A percentile compares a stretch with the other conserved stretches of the same genome.
Evolutionary conservation across 2,113 vertebrate species (phyloP).

Genomic region (Mola mola): DNA sequence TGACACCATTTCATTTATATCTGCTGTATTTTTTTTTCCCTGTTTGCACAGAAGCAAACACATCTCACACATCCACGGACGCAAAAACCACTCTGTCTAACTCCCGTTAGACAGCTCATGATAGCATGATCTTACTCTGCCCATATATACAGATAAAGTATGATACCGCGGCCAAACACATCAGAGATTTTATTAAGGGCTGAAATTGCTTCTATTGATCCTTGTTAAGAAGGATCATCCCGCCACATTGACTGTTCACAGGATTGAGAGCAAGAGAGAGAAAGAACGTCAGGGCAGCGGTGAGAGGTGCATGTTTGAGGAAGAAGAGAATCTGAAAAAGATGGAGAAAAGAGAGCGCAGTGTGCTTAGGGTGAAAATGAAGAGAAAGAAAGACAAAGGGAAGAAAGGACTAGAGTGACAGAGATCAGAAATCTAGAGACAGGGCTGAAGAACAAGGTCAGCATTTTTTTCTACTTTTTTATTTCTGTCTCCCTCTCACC

Average conservation of each 20-base stretch:
- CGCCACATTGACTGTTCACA: slow-evolving; percentile 35
- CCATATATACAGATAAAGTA: slow-evolving; percentile 52
- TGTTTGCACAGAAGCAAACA: slow-evolving; percentile 21
- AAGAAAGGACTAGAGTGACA: slow-evolving; percentile 42
- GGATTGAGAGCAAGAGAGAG: slow-evolving; percentile 31
- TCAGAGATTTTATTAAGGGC: slow-evolving; percentile 75
- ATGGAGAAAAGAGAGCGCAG: slow-evolving; percentile 12
- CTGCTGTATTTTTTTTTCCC: background rate
- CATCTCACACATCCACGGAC: background rate
- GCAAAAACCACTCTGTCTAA: slow-evolving; percentile 6
- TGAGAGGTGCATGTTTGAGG: slow-evolving; percentile 29
- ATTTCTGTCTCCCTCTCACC: slow-evolving; percentile 54
- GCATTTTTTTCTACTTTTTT: slow-evolving; percentile 76
- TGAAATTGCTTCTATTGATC: slow-evolving; percentile 84
- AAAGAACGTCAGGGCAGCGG: slow-evolving; percentile 23
- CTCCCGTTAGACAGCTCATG: slow-evolving; percentile 44
- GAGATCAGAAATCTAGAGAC: slow-evolving; percentile 43
- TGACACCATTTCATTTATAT: slow-evolving; percentile 6
- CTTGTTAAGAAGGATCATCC: slow-evolving; percentile 78
- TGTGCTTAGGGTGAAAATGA: slow-evolving; percentile 31
- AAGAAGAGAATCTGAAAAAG: slow-evolving; percentile 26
- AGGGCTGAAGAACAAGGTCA: slow-evolving; percentile 79
- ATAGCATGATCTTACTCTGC: slow-evolving; percentile 39
- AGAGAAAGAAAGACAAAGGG: slow-evolving; percentile 27
- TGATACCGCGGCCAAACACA: slow-evolving; percentile 59